These are phyloP conservation scores for Alviniconcha marisindica DNA, from an alignment of 1,140 invertebrate genomes.

Conservation along the genomic window DNA sequence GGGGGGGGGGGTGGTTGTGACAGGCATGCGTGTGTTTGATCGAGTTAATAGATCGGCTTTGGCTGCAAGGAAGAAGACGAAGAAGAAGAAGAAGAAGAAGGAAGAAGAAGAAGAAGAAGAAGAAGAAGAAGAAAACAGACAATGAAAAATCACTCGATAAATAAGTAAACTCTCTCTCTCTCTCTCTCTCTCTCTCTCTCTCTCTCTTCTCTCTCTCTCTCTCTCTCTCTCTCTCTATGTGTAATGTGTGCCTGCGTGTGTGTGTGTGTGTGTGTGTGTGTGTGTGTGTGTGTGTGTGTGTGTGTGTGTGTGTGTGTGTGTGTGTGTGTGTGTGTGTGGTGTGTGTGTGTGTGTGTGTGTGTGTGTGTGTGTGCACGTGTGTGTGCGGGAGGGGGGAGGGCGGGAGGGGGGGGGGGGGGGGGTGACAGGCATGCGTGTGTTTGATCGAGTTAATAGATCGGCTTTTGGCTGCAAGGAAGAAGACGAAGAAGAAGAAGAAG, in stretches of 20 bases:
- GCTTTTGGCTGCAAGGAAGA: background rate
- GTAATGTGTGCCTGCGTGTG: background rate
- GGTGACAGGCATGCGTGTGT: background rate
- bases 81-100: no score
- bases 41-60: no score
- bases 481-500: no score
- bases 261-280: slow-evolving; percentile 27
- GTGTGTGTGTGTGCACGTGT: background rate
- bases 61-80: no score
- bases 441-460: background rate
- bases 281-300: slow-evolving; percentile 19
- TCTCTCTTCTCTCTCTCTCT: background rate
- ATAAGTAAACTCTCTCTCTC: no score
- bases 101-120: no score
- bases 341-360: background rate
- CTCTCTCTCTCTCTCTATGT: background rate
- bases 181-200: no score
- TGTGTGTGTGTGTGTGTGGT: background rate
- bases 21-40: no score
- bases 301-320: background rate
- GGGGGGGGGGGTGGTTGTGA: no score
- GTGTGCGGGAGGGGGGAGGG: background rate
- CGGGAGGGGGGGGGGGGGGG: no score
- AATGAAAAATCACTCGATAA: no score
- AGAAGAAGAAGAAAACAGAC: no score